Conservation (phyloP, 2,113 vertebrate genomes). For the Arenaria interpres region DNA sequence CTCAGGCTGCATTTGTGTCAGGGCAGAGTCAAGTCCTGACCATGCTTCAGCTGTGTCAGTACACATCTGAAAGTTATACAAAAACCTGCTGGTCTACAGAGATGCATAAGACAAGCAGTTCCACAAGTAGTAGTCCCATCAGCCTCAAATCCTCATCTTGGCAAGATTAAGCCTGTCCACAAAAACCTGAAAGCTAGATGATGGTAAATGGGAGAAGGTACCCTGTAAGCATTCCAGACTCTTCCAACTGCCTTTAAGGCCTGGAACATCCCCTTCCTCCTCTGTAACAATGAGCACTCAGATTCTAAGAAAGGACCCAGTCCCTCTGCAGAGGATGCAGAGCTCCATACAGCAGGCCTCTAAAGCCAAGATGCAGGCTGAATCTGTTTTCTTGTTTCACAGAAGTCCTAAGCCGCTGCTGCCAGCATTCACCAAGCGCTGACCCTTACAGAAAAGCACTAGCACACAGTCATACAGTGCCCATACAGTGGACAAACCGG, state of each 20-base stretch:
- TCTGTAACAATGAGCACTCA: not conserved
- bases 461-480: accelerated
- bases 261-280: not conserved
- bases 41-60: not conserved
- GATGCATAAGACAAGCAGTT: not conserved
- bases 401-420: not conserved
- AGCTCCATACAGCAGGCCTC: not conserved
- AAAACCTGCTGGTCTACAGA: not conserved
- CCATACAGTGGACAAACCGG: not conserved
- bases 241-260: not conserved
- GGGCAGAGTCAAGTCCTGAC: not conserved
- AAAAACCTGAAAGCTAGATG: not conserved
- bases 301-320: accelerated
- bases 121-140: not conserved
- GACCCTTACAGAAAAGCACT: not conserved
- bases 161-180: not conserved
- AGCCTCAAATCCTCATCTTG: not conserved
- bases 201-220: not conserved
- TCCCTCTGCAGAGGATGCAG: not conserved
- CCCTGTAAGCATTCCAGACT: not conserved
- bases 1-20: not conserved
- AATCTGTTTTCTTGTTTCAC: not conserved
- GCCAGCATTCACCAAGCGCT: not conserved
- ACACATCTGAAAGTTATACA: not conserved
- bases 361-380: not conserved